phyloP scores from a whole-genome alignment of 2,888 invertebrate species.

The Rutpela maculata region DNA sequence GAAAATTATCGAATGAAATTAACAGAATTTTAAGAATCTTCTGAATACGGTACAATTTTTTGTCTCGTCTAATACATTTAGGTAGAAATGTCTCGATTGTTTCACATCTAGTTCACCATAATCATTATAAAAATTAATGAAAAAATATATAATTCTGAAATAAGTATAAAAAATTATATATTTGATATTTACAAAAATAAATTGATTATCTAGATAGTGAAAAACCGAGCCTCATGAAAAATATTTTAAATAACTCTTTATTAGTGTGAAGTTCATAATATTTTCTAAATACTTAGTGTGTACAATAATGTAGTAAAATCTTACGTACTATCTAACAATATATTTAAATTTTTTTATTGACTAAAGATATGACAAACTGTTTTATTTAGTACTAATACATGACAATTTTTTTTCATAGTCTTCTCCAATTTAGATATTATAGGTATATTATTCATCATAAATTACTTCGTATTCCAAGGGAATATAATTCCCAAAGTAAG shows the following conservation, averaged over 20 bases:
- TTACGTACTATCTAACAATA: not conserved
- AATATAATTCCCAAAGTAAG: too few relatives aligned
- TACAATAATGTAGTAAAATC: not conserved
- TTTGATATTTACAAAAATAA: not conserved
- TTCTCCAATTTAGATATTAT: not conserved
- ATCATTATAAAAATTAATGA: too few relatives aligned
- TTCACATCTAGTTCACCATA: not conserved
- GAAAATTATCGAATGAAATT: too few relatives aligned
- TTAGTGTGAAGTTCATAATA: not conserved
- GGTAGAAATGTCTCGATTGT: not conserved
- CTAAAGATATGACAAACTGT: constrained; percentile 1
- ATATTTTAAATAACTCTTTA: not conserved
- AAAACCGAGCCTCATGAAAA: not conserved
- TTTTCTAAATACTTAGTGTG: not conserved
- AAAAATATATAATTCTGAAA: not conserved
- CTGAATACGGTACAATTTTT: not conserved
- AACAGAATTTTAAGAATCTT: not conserved
- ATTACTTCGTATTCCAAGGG: too few relatives aligned
- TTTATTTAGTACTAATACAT: not conserved
- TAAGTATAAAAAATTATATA: not conserved
- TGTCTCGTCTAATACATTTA: not conserved
- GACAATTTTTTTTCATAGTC: not conserved
- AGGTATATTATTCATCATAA: too few relatives aligned
- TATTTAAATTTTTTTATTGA: not conserved
- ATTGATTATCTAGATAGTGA: not conserved